Evolutionary conservation across 2,888 invertebrate genomes (phyloP).

Genomic region (Lasioglossum villosulum): DNA sequence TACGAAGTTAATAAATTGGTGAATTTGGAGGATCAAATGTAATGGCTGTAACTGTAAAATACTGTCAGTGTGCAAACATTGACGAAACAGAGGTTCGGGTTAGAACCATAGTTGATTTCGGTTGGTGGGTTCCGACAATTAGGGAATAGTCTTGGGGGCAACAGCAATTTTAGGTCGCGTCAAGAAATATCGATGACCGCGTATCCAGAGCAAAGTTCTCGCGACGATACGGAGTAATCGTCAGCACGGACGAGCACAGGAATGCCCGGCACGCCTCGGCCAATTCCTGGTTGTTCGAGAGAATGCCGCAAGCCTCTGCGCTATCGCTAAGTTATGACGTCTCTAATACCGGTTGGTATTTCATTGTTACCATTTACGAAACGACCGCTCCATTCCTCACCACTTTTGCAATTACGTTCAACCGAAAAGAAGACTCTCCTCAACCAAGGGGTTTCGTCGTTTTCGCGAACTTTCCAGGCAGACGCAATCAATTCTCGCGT

Average conservation of each 20-base stretch:
- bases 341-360: conserved; percentile 68
- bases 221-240: conserved; percentile 33
- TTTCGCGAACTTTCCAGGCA: not conserved
- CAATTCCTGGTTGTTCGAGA: conserved; percentile 67
- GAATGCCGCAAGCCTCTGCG: conserved; percentile 62
- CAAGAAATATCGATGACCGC: conserved; percentile 38
- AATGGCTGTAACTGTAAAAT: too few species aligned
- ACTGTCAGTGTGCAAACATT: not conserved
- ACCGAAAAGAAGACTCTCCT: not conserved
- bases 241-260: conserved; percentile 49
- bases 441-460: not conserved
- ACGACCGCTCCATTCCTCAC: conserved; percentile 47
- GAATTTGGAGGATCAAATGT: too few species aligned
- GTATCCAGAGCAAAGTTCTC: conserved; percentile 52
- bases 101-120: not conserved
- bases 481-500: not conserved
- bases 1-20: too few species aligned
- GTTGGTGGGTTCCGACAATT: not conserved
- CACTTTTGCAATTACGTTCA: conserved; percentile 46
- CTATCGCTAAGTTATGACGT: conserved; percentile 70
- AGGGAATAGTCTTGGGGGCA: not conserved
- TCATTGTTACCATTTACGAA: conserved; percentile 65
- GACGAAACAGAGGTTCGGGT: not conserved
- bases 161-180: conserved; percentile 35
- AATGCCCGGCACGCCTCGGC: conserved; percentile 59